Conservation (phyloP, 2,888 invertebrate genomes). For the Anorthoa munda region DNA sequence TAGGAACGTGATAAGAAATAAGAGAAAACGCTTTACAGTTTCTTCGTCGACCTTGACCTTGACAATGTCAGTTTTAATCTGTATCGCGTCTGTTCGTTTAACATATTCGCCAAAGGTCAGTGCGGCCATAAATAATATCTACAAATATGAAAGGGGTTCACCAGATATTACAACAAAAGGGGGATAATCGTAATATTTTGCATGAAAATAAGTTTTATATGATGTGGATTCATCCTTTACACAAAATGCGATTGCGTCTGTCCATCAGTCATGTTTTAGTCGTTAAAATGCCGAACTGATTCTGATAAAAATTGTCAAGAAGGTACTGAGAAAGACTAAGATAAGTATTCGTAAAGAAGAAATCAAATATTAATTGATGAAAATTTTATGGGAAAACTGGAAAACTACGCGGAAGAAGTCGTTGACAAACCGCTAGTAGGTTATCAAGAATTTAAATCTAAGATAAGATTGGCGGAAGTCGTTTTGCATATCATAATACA, state of each 20-base stretch:
- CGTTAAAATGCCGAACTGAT: neutral
- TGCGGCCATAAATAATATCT: slow-evolving; percentile 59
- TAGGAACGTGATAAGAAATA: slow-evolving; percentile 30
- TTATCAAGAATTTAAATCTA: slow-evolving; percentile 18
- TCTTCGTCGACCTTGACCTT: slow-evolving; percentile 71
- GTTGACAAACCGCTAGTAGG: neutral
- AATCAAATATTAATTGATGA: too few relatives aligned
- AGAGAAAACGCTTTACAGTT: slow-evolving; percentile 48
- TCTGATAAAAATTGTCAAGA: neutral
- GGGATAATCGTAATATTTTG: slow-evolving; percentile 20
- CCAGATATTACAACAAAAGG: slow-evolving; percentile 25
- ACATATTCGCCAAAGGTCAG: slow-evolving; percentile 64
- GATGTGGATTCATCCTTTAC: neutral
- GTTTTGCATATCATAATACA: slow-evolving; percentile 17
- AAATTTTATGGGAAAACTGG: neutral
- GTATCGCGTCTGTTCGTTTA: slow-evolving; percentile 68
- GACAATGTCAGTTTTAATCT: slow-evolving; percentile 66
- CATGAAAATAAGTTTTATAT: slow-evolving; percentile 13
- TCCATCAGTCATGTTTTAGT: neutral
- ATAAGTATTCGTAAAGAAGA: too few relatives aligned
- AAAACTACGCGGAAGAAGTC: neutral
- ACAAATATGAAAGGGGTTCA: slow-evolving; percentile 27
- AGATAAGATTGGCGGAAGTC: slow-evolving; percentile 37
- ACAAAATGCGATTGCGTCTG: neutral
- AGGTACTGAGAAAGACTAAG: neutral